Base-by-base conservation (phyloP, 2,113 vertebrate genomes). In the Picathartes gymnocephalus region DNA sequence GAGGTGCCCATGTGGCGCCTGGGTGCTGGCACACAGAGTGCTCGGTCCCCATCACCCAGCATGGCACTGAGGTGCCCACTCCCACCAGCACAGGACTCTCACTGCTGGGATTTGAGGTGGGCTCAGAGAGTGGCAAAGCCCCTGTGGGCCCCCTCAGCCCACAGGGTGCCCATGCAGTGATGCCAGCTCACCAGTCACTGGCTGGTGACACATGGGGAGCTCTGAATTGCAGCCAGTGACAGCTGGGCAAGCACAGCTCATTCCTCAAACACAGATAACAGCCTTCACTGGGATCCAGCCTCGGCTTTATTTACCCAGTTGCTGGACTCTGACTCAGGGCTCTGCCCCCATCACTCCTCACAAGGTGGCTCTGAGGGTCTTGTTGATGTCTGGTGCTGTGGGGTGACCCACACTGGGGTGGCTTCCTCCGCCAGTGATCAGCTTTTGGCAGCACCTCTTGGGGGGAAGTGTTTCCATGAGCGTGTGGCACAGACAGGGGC, bases 201-300 rank as follows among this genome's bases (percentile, higher is more conserved):
- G 57, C 31, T 93, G 79, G 56, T 90, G 66, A 56, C 61, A 40
- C 39, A 5, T 6, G 4, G 42, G 58, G 78, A 91, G 62, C 60
- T 87, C 72, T 71, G 82, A 58, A 42, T 69, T n/a, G 70, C 78
- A 81, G 70, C 33, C 54, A 1, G 9, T 51, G 85, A 72, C 90
- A 96, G 95, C 71, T 90, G 71, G 56, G 47, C 82, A 71, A 72
- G 85, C 76, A 88, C 88, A 81, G 56, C 64, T 56, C 4, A 0
- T 94, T 96, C 87, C 64, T 94, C 92, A 89, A 92, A 91, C 91
- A 91, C 13, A 78, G 93, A 92, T 94, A 95, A 95, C 18, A 5
- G 61, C 40, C 39, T 51, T 61, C 10, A 14, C 16, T 78, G 13
- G 20, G 23, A 62, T 72, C 58, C 69, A 70, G 48, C 27, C 76